A percentile compares a stretch with the other conserved stretches of the same genome.
These are phyloP conservation scores for Pentalonia nigronervosa DNA, from an alignment of 1,140 invertebrate species.

Conservation along the genomic window DNA sequence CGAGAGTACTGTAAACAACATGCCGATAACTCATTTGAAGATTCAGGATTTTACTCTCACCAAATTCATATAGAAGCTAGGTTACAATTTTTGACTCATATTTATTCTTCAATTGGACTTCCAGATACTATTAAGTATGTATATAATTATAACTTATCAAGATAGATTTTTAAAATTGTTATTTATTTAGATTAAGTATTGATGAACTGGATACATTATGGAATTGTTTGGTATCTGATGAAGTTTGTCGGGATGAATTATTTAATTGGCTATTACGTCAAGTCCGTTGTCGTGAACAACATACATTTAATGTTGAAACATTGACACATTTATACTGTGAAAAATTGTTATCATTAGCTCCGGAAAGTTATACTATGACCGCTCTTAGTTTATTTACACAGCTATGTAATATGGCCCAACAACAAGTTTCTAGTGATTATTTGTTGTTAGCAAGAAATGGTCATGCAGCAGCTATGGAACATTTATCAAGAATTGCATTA, in stretches of 20 bases:
- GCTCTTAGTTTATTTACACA: conserved; percentile 90
- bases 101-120: conserved; percentile 89
- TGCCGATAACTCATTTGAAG: conserved; percentile 62
- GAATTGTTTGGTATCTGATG: conserved; percentile 85
- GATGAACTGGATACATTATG: conserved; percentile 90
- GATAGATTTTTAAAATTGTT: conserved; percentile 19
- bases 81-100: conserved; percentile 88
- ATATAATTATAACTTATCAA: background rate
- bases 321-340: conserved; percentile 86
- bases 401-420: conserved; percentile 75
- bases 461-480: conserved; percentile 82
- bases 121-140: conserved; percentile 82
- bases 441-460: conserved; percentile 61
- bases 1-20: conserved; percentile 70
- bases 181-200: conserved; percentile 74
- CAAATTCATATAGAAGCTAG: conserved; percentile 90
- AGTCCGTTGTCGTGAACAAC: conserved; percentile 87
- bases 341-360: conserved; percentile 86
- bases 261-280: conserved; percentile 91
- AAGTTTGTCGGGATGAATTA: conserved; percentile 86
- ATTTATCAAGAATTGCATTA: conserved; percentile 91
- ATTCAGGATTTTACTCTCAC: conserved; percentile 75
- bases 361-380: conserved; percentile 90
- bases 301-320: conserved; percentile 85
- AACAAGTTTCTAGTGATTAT: conserved; percentile 68